Evolutionary conservation across 1,140 invertebrate genomes (phyloP), one percentile per base, ranked within the genome.

Genomic region (Cylas formicarius): DNA sequence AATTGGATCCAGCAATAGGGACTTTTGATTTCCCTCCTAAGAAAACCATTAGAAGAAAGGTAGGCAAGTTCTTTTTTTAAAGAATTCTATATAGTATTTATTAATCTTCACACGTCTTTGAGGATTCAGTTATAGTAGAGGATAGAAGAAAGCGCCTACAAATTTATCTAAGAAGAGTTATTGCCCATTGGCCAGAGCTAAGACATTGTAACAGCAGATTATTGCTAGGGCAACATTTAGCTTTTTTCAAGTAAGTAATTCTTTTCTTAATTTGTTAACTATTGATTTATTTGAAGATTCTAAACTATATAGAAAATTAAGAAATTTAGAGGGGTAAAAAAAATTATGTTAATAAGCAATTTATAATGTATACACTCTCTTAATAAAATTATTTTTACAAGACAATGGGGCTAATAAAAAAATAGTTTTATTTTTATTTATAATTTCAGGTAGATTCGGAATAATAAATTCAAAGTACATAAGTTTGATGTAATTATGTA

Each of bases 21-120:
- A 78, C 76, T 18, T 90, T 90, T 68, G 83, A 90, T 60, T 94
- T 95, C 70, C 91, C 91, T n/a, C 89, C 88, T 20, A 95, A 94
- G 64, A 93, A 92, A 70, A 82, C 85, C 29, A 73, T 94, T 46
- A 82, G 88, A 29, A 92, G 90, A 70, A 89, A 89, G 72, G 87
- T 91, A 69, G 31, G 42, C 55, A 22, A 36, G 49, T 34, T 17
- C 20, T 50, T 44, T 29, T 5, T 41, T 14, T 1, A 16, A 17
- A 13, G 19, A 38, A 22, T 22, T 29, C 4, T 7, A 16, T 14
- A 32, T n/a, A 19, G 11, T 11, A 11, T 7, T 22, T 16, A 2
- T 38, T 47, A 29, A 37, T 37, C 24, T 38, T 36, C 4, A 29
- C 13, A 14, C 21, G 32, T 14, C 4, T 60, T 60, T 13, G 51